A percentile compares a stretch with the other conserved stretches of the same genome.
Conservation (phyloP, 2,888 invertebrate genomes). For the Eristalis pertinax region DNA sequence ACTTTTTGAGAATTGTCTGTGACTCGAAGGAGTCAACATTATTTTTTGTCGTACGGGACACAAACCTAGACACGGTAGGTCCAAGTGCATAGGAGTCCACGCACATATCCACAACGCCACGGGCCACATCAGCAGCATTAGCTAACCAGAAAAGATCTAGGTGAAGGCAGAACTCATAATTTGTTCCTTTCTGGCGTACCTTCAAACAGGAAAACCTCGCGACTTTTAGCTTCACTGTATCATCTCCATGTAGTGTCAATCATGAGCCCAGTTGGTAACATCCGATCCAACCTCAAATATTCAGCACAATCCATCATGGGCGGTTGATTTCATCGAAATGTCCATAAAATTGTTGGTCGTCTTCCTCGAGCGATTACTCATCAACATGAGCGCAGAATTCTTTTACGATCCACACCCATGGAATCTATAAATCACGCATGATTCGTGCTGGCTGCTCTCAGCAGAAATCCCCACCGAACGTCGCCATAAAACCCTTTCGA, state of each 20-base stretch:
- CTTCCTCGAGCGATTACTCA: not conserved
- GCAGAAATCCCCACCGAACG: slow-evolving; percentile 7
- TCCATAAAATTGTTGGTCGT: not conserved
- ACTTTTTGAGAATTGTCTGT: no score
- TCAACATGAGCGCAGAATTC: slow-evolving; percentile 9
- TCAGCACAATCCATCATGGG: not conserved
- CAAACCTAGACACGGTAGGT: no score
- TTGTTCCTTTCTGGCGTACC: no score
- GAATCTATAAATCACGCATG: slow-evolving; percentile 66
- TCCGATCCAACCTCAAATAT: not conserved
- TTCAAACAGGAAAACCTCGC: no score
- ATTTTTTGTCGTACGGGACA: no score
- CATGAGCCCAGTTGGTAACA: not conserved
- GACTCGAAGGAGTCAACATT: no score
- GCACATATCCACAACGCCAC: no score
- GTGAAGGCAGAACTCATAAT: no score
- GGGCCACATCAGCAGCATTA: no score
- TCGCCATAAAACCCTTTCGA: slow-evolving; percentile 14
- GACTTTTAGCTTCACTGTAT: no score
- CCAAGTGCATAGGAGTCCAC: no score
- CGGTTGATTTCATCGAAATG: not conserved
- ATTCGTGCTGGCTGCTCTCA: slow-evolving; percentile 55
- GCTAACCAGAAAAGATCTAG: no score
- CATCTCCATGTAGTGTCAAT: not conserved
- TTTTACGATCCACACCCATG: slow-evolving; percentile 11